Evolutionary conservation across 1,140 invertebrate species (phyloP).

Genomic region (Drosophila ficusphila): DNA sequence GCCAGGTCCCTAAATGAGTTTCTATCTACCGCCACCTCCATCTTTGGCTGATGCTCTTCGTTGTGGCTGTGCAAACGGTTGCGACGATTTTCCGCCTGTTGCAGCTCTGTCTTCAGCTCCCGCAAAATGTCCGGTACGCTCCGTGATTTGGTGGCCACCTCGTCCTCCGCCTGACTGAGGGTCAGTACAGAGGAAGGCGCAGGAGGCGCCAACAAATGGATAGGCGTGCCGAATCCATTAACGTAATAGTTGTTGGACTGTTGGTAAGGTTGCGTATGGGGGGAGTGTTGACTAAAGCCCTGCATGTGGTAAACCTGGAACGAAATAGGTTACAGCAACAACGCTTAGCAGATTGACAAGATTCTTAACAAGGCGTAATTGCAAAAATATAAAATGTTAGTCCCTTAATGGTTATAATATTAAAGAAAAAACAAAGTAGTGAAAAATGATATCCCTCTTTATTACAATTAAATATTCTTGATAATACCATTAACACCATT

Average conservation of each 20-base stretch:
- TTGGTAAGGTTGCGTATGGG: conserved; percentile 65
- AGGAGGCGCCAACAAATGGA: conserved; percentile 57
- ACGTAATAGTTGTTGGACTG: conserved; percentile 74
- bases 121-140: conserved; percentile 90
- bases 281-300: conserved; percentile 49
- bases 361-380: no score
- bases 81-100: conserved; percentile 76
- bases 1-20: conserved; percentile 85
- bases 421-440: no score
- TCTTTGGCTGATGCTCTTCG: conserved; percentile 43
- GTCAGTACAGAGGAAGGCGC: conserved; percentile 18
- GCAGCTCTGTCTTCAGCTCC: conserved; percentile 89
- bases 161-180: conserved; percentile 74
- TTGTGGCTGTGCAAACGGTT: conserved; percentile 82
- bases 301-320: conserved; percentile 51
- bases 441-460: no score
- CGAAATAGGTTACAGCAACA: neutral
- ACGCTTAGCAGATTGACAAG: no score
- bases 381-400: no score
- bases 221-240: conserved; percentile 67
- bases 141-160: conserved; percentile 84
- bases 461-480: no score
- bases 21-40: neutral
- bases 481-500: no score
- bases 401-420: no score